phyloP scores from a whole-genome alignment of 2,113 vertebrate species.

The Callipepla californica region DNA sequence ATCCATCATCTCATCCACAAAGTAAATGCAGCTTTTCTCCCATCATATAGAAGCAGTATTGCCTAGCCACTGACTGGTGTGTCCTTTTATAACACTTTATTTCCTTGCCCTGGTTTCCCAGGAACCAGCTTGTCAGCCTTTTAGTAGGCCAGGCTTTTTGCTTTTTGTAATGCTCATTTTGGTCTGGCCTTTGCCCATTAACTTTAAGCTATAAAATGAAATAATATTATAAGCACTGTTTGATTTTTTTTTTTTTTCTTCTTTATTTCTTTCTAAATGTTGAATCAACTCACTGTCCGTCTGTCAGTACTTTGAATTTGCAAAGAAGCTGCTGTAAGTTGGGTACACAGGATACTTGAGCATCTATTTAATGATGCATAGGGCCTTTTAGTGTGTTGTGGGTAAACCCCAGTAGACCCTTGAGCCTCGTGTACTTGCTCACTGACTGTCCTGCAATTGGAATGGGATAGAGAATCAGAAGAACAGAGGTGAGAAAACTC shows the following conservation, averaged over 20 bases:
- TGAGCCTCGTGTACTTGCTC: neutral
- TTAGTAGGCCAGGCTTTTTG: neutral
- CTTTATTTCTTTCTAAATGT: neutral
- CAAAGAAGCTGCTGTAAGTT: neutral
- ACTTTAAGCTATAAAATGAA: neutral
- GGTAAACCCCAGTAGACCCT: neutral
- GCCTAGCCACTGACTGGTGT: neutral
- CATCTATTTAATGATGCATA: neutral
- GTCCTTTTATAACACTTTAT: neutral
- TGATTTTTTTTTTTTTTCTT: neutral
- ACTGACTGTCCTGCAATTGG: neutral
- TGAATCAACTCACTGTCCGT: neutral
- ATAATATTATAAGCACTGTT: neutral
- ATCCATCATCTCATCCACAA: neutral
- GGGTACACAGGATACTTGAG: neutral
- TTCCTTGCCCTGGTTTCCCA: neutral
- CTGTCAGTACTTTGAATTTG: neutral
- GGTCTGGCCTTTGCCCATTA: neutral
- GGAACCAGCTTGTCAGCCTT: neutral
- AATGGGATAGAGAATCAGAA: neutral
- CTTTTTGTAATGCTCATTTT: neutral
- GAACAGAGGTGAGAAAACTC: neutral
- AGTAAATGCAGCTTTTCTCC: neutral
- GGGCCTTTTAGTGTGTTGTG: neutral
- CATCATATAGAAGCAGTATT: neutral